A percentile compares a stretch with the other conserved stretches of the same genome.
Conservation (phyloP, 2,113 vertebrate species). For the Panurus biarmicus region DNA sequence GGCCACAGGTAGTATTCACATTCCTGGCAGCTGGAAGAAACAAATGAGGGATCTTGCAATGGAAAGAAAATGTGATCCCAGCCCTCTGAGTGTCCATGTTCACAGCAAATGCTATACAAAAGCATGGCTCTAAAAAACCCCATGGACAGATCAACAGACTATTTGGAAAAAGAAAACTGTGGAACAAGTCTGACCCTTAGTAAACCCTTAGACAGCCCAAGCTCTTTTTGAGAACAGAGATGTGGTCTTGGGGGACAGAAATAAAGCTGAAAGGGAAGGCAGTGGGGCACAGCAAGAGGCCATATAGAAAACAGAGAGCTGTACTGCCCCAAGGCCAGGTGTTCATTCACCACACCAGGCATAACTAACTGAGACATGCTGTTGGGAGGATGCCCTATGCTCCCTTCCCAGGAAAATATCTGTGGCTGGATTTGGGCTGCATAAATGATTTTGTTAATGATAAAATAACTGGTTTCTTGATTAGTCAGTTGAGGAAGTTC, state of each 20-base stretch:
- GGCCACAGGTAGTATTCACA: not conserved
- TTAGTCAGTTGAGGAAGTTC: not conserved
- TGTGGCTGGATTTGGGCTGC: not conserved
- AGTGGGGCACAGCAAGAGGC: not conserved
- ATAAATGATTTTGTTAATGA: not conserved
- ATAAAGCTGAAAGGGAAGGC: not conserved
- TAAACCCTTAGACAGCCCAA: not conserved
- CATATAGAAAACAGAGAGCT: not conserved
- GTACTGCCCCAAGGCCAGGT: not conserved
- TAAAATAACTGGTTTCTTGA: not conserved
- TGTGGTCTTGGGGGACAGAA: not conserved
- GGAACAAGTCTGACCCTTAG: not conserved
- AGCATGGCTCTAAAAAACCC: not conserved
- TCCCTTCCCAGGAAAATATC: not conserved
- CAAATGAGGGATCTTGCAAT: not conserved
- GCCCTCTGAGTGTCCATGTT: not conserved
- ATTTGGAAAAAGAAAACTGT: not conserved
- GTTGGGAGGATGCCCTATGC: not conserved
- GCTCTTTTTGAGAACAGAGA: not conserved
- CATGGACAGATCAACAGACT: not conserved
- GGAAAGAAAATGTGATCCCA: not conserved
- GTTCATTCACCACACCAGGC: not conserved
- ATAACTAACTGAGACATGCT: not conserved
- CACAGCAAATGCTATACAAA: not conserved
- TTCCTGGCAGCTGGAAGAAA: not conserved